Base-by-base conservation (phyloP, 2,888 invertebrate species). In the Epiblema foenella region DNA sequence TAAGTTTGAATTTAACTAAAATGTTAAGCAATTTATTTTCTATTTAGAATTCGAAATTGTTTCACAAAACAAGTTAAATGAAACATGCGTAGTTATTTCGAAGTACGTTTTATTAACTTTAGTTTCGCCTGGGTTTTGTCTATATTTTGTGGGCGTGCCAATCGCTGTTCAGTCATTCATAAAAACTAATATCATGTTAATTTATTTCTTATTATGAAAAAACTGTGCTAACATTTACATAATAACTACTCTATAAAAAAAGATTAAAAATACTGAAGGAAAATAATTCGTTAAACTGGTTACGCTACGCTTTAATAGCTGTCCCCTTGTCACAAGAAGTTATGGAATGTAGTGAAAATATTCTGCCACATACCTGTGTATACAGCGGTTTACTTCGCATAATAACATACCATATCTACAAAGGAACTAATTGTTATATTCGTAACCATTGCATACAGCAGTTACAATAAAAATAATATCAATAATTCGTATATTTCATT, bases 361-460 rank as follows among this genome's bases (percentile, higher is more conserved):
- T 62, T n/a, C n/a, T 62, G 39, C n/a, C 62, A 49, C 49, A 62
- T 71, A 71, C 56, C 66, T 57, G 24, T 18, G 17, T 12, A 60
- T 49, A 57, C 33, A 42, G 54, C 42, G 59, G 59, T 54, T 54
- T 62, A 62, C 60, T 60, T 66, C 24, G 7, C 18, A 62, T n/a
- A 70, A 65, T 65, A 12, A 56, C 66, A 71, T 71, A 71, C 71
- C 56, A 62, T 62, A 54, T 52, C 37, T 65, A 51, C 66, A 71
- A 56, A 71, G 67, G 60, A 17, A n/a, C 69, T 51, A 42, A 15
- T 59, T 62, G 17, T 33, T 7, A 46, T 60, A 46, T 68, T 33
- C 7, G 29, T 42, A 17, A 4, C 39, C 8, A 9, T 46, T 18
- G 17, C 18, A 37, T 7, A n/a, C n/a, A n/a, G n/a, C n/a, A n/a